Evolutionary conservation across 2,888 invertebrate species (phyloP).

Genomic region (Trimorus sp.): DNA sequence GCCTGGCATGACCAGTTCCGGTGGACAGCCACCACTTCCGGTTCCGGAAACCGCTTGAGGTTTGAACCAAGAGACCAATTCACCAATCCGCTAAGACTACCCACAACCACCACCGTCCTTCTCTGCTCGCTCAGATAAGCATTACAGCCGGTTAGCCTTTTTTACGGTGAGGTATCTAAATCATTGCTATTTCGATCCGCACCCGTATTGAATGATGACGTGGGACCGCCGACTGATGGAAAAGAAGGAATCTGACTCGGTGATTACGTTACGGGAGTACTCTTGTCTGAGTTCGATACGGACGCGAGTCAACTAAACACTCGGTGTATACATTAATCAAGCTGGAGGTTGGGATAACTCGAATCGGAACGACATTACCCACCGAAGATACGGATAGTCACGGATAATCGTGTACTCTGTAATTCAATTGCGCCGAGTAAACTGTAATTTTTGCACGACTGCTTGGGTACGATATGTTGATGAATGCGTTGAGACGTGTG

Average conservation of each 20-base stretch:
- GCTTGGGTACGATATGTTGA: conserved; percentile 51
- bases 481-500: conserved; percentile 57
- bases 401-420: too few species aligned
- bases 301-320: conserved; percentile 35
- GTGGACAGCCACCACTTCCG: conserved; percentile 74
- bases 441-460: conserved; percentile 62
- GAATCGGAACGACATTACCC: conserved; percentile 63
- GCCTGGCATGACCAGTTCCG: conserved; percentile 80
- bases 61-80: conserved; percentile 73
- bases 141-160: conserved; percentile 74
- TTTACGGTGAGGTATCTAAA: conserved; percentile 76
- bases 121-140: conserved; percentile 73
- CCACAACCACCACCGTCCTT: conserved; percentile 70
- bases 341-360: conserved; percentile 45
- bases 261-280: too few species aligned
- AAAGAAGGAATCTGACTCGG: conserved; percentile 34
- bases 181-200: conserved; percentile 47
- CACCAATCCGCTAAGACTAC: conserved; percentile 69
- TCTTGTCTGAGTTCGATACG: conserved; percentile 47
- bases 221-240: conserved; percentile 14
- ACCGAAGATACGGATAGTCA: conserved; percentile 59
- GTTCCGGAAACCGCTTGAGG: conserved; percentile 80
- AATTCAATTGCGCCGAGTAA: conserved; percentile 37
- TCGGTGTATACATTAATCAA: conserved; percentile 34
- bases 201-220: conserved; percentile 55